Conservation (phyloP, 1,140 invertebrate genomes). For the Neodiprion lecontei region DNA sequence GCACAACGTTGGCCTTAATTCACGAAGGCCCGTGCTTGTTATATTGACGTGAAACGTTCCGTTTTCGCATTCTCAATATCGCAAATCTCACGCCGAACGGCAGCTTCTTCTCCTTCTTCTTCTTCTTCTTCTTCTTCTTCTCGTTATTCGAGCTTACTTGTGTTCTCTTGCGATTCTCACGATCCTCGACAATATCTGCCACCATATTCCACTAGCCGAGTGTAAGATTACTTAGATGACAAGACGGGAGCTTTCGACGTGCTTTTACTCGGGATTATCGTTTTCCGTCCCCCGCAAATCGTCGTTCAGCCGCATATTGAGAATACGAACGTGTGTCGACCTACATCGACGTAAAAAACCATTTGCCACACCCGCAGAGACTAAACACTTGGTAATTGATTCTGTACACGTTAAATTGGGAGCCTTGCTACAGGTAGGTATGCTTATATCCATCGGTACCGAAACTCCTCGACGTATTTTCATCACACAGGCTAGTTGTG, state of each 20-base stretch:
- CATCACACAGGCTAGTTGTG: too few relatives aligned
- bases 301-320: too few relatives aligned
- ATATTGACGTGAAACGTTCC: constrained; percentile 5
- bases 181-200: too few relatives aligned
- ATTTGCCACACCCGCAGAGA: neutral
- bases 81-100: neutral
- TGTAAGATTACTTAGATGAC: too few relatives aligned
- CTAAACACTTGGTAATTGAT: neutral
- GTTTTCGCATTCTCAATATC: neutral
- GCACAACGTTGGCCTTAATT: constrained; percentile 2
- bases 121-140: neutral
- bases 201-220: too few relatives aligned
- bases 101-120: neutral
- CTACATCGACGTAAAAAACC: neutral
- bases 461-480: too few relatives aligned
- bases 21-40: neutral
- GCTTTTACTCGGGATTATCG: too few relatives aligned
- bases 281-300: too few relatives aligned
- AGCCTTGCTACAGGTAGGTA: too few relatives aligned
- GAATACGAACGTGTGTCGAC: neutral
- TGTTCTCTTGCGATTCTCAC: neutral
- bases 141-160: neutral
- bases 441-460: too few relatives aligned
- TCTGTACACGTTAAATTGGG: neutral
- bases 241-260: too few relatives aligned